phyloP scores from a whole-genome alignment of 30 jellyfish, hydroid and myxozoan genomes.

The Aurelia coerulea region DNA sequence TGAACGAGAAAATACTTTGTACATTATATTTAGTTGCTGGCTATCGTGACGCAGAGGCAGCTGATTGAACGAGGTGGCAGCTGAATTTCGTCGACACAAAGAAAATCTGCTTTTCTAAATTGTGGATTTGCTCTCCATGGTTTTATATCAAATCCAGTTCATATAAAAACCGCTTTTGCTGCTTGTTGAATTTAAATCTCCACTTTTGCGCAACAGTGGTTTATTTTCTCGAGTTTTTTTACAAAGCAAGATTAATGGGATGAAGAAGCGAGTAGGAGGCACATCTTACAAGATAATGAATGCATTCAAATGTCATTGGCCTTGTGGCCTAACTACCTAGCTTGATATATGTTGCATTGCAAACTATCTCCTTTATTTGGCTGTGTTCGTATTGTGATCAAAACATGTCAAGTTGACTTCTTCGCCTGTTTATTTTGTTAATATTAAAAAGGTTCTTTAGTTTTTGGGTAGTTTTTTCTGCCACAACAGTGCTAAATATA shows the following conservation, averaged over 20 bases:
- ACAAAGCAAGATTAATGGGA: slow-evolving; percentile 27
- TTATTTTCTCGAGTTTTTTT: slow-evolving; percentile 24
- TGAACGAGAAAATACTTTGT: too few species aligned
- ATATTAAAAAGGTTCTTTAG: too few species aligned
- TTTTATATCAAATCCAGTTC: slow-evolving; percentile 43
- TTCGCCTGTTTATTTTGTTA: too few species aligned
- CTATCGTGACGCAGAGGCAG: too few species aligned
- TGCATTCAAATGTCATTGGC: not conserved
- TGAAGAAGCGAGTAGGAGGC: slow-evolving; percentile 3
- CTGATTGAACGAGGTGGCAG: too few species aligned
- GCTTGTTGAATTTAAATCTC: slow-evolving; percentile 17
- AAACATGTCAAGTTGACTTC: too few species aligned
- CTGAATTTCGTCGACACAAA: too few species aligned
- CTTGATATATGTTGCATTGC: not conserved
- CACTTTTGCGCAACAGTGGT: slow-evolving; percentile 54
- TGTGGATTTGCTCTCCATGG: slow-evolving; percentile 57
- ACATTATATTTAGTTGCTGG: not conserved
- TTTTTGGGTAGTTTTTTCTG: too few species aligned
- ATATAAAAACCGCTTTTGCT: slow-evolving; percentile 30
- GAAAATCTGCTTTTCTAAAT: slow-evolving; percentile 3
- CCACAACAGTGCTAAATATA: too few species aligned
- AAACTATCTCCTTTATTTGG: too few species aligned
- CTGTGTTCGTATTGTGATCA: too few species aligned
- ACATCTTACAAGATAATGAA: slow-evolving; percentile 2
- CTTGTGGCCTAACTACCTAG: not conserved